Evolutionary conservation across 2,797 vertebrate genomes (phyloP).

Genomic region (Brotogeris chrysoptera): DNA sequence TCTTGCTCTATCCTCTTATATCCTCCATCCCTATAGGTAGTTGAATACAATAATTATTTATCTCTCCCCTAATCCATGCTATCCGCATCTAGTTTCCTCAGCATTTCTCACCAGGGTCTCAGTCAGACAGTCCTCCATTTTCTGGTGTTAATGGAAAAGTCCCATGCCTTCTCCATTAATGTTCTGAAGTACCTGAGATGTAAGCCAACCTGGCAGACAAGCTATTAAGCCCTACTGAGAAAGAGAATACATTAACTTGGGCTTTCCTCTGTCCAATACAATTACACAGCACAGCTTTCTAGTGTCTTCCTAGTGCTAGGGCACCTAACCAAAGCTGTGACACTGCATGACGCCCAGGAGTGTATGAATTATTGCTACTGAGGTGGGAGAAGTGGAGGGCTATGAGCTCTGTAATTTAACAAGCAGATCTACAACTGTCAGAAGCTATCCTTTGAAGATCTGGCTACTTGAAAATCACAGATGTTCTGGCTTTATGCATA

Average conservation of each 20-base stretch:
- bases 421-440: background rate
- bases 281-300: background rate
- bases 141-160: background rate
- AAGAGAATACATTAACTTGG: background rate
- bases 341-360: background rate
- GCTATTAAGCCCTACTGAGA: background rate
- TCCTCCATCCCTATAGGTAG: background rate
- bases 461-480: background rate
- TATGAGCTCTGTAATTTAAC: background rate
- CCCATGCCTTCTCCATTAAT: background rate
- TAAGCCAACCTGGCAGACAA: background rate
- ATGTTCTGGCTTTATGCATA: background rate
- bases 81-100: background rate
- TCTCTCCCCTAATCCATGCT: background rate
- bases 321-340: background rate
- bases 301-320: background rate
- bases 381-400: background rate
- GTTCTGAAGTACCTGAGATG: background rate
- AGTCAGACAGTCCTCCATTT: background rate
- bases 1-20: background rate
- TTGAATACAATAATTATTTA: background rate
- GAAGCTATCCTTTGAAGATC: background rate
- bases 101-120: background rate
- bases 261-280: background rate
- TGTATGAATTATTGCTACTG: background rate